Conservation (phyloP, 1,140 invertebrate species). For the Drosophila willistoni region DNA sequence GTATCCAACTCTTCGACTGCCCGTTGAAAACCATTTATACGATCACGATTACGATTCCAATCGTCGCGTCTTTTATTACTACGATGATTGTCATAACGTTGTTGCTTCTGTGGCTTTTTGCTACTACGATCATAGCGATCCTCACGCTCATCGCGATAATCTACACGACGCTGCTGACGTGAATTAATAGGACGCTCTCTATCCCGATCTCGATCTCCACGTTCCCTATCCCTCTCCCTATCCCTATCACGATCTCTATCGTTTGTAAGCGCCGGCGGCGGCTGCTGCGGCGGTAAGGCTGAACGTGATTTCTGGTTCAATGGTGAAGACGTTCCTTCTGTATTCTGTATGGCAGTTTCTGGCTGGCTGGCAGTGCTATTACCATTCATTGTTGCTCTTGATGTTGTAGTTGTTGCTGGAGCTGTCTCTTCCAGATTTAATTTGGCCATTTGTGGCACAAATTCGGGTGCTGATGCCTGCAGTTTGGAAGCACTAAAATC, state of each 20-base stretch:
- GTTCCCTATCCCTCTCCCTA: constrained; percentile 39
- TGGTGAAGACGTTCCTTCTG: constrained; percentile 16
- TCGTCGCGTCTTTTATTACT: constrained; percentile 81
- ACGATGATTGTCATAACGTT: constrained; percentile 79
- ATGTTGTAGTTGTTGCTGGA: constrained; percentile 15
- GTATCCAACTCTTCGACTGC: constrained; percentile 70
- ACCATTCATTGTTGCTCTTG: constrained; percentile 12
- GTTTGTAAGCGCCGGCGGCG: not conserved
- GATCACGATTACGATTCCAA: constrained; percentile 79
- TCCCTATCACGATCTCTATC: constrained; percentile 23
- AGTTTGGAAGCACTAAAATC: constrained; percentile 74
- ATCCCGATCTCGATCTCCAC: constrained; percentile 20
- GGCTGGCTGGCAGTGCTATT: constrained; percentile 49
- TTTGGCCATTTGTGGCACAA: constrained; percentile 74
- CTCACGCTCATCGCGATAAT: constrained; percentile 65
- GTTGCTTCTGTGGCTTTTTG: constrained; percentile 72
- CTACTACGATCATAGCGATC: constrained; percentile 44
- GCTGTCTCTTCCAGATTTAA: constrained; percentile 44
- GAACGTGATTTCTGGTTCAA: constrained; percentile 16
- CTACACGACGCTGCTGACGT: constrained; percentile 63
- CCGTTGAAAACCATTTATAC: constrained; percentile 71
- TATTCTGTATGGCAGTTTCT: constrained; percentile 37
- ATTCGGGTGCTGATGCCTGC: constrained; percentile 77
- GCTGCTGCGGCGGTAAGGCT: constrained; percentile 4
- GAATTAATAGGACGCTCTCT: constrained; percentile 29